Evolutionary conservation across 1,140 invertebrate genomes (phyloP), one percentile per base, ranked within the genome.

Genomic region (Zaprionus kolodkinae): DNA sequence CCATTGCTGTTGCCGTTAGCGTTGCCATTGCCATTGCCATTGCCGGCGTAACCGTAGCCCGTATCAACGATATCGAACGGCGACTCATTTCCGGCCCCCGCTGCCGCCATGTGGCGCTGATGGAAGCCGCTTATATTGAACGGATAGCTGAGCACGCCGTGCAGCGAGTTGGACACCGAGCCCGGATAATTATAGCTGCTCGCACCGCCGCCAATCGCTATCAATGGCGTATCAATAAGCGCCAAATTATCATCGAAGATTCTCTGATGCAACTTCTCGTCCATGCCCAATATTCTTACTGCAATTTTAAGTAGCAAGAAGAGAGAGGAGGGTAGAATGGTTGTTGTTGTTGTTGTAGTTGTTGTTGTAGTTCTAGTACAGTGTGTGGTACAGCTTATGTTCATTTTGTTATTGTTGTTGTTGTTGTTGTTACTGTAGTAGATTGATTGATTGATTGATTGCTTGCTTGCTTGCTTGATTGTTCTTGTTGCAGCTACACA

Each of bases 241-340:
- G 81, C 83, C 79, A 92, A 86, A 92, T 91, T 92, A 81, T 92
- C 92, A 81, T 92, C 92, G 83, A 92, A 92, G 78, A 92, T 88
- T 84, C 84, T 92, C 78, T 91, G 92, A 90, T 92, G 92, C 79
- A 91, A 88, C 78, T 84, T 92, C 70, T 92, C 92, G 90, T 92
- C 92, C 91, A 92, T 92, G 76, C 92, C 91, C 91, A 92, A 92
- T 79, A 91, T 87, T 91, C 91, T 92, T 85, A 92, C 92, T 92
- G 91, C 63, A 92, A 92, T 85, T 90, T 70, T 71, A 77, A 81
- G 81, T 76, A 74, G 86, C 80, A 71, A 89, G 85, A 78, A 90
- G 78, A 76, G 75, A 78, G 75, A 72, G 70, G 78, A 72, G 70
- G 78, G 84, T 85, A 84, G 85, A 89, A 73, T 79, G 60, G 78